Evolutionary conservation across 2,113 vertebrate species (phyloP), one percentile per base, ranked within the genome.

Genomic region (Alectura lathami): DNA sequence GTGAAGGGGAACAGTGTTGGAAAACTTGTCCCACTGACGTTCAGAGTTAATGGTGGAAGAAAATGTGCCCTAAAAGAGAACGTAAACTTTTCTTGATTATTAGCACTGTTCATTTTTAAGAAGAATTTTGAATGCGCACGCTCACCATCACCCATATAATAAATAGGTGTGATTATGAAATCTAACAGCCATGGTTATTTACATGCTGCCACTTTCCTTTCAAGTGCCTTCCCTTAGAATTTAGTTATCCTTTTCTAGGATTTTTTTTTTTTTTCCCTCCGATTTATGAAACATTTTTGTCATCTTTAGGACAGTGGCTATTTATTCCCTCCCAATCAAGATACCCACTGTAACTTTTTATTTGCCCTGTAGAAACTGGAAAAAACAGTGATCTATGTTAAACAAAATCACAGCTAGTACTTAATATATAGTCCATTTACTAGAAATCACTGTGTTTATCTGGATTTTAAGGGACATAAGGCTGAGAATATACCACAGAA

Each of bases 41-140:
- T 72, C 68, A 67, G 72, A 85, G 40, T 85, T 84, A 93, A 89
- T 59, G 68, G 83, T 40, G 29, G 68, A 36, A 60, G 77, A 93
- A 82, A 9, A 2, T 34, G 24, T 73, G 69, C 27, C 23, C 36
- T 81, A 63, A 86, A 85, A 62, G 67, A 91, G 45, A 64, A 54
- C 8, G 38, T n/a, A 13, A 89, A 68, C 8, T n/a, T 43, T 90
- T 77, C 72, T 67, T 73, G 57, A n/a, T 38, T 69, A 42, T 87
- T 45, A 88, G 4, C 15, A 32, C 68, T 79, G 74, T 83, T 68
- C 90, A 13, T 43, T 72, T 86, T 73, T 47, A 92, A 81, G 53
- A 94, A 83, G 70, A 89, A 84, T 80, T 94, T 56, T 91, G 88
- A 92, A 64, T 20, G 78, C 38, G 16, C 17, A 32, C 8, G 26